Evolutionary conservation across 1,140 invertebrate genomes (phyloP).

Genomic region (Stegodyphus dumicola): DNA sequence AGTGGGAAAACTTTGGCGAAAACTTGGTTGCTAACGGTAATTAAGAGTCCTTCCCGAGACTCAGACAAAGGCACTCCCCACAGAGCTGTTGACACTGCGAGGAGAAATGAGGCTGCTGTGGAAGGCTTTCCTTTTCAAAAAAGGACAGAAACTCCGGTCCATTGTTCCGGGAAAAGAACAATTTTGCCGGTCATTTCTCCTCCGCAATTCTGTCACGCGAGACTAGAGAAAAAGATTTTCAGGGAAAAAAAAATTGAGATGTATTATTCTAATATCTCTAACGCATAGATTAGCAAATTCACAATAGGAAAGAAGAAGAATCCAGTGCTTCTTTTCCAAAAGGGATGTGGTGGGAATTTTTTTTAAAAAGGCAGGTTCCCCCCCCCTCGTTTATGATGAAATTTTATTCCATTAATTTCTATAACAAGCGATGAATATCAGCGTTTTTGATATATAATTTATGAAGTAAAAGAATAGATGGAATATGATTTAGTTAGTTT

Average conservation of each 20-base stretch:
- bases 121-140: constrained; percentile 32
- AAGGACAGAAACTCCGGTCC: constrained; percentile 24
- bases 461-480: too few species aligned
- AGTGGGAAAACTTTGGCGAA: constrained; percentile 24
- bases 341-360: not conserved
- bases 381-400: not conserved
- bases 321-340: not conserved
- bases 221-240: not conserved
- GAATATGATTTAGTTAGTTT: too few species aligned
- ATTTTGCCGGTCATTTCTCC: constrained; percentile 50
- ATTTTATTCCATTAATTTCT: not conserved
- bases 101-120: constrained; percentile 44
- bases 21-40: constrained; percentile 13
- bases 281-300: constrained; percentile 46
- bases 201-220: constrained; percentile 28
- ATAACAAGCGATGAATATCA: not conserved
- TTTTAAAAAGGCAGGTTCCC: too few species aligned
- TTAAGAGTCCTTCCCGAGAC: constrained; percentile 16
- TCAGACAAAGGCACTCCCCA: constrained; percentile 13
- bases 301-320: constrained; percentile 19
- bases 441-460: too few species aligned
- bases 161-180: constrained; percentile 43
- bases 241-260: constrained; percentile 24
- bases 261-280: constrained; percentile 42
- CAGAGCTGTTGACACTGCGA: constrained; percentile 41